phyloP scores from a whole-genome alignment of 2,888 invertebrate species.

The Clanis bilineata region DNA sequence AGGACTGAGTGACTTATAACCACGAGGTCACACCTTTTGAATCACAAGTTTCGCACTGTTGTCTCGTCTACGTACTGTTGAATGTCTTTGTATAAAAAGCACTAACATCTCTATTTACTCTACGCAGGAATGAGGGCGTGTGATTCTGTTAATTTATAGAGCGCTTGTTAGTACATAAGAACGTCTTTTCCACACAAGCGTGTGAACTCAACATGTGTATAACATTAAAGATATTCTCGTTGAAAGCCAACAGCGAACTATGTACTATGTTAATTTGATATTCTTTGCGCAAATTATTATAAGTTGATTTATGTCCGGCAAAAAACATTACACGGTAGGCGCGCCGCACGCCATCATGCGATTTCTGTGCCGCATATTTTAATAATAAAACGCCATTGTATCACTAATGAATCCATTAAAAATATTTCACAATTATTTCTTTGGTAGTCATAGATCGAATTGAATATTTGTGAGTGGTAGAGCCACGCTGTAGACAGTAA shows the following conservation, averaged over 20 bases:
- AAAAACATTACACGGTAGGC: conserved; percentile 50
- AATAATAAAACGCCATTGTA: conserved; percentile 12
- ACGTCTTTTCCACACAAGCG: conserved; percentile 7
- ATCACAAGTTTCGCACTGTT: too few relatives aligned
- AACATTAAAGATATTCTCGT: conserved; percentile 29
- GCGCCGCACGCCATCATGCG: conserved; percentile 54
- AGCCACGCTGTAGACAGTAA: too few relatives aligned
- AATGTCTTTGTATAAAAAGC: too few relatives aligned
- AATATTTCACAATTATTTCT: conserved; percentile 2
- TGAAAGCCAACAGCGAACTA: conserved; percentile 33
- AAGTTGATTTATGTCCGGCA: conserved; percentile 57
- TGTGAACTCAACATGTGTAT: conserved; percentile 19
- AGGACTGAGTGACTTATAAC: too few relatives aligned
- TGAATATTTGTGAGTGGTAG: neutral
- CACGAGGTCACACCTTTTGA: too few relatives aligned
- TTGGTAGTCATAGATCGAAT: neutral
- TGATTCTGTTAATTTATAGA: neutral
- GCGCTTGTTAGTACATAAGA: neutral
- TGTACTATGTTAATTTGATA: conserved; percentile 50
- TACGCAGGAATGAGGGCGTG: too few relatives aligned
- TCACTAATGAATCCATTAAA: conserved; percentile 14
- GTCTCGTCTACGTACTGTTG: too few relatives aligned
- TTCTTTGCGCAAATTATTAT: conserved; percentile 59
- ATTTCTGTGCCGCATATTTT: conserved; percentile 26
- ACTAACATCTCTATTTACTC: too few relatives aligned